phyloP scores from a whole-genome alignment of 2,797 vertebrate genomes.

The Semotilus atromaculatus region DNA sequence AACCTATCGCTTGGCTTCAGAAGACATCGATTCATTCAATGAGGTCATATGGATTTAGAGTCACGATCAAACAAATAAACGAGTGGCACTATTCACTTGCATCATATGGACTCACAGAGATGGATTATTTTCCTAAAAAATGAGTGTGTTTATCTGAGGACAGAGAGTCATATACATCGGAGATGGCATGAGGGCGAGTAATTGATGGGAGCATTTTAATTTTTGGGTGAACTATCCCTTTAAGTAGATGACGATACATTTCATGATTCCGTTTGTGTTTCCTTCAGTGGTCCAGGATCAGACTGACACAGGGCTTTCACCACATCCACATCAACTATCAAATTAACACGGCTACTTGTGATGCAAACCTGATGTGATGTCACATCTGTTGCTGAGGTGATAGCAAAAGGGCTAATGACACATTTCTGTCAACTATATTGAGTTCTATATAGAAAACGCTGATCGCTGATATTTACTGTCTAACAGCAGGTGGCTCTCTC shows the following conservation, averaged over 20 bases:
- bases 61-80: no score
- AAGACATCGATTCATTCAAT: neutral
- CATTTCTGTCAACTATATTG: conserved; percentile 14
- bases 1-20: neutral
- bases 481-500: conserved; percentile 70
- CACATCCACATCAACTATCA: conserved; percentile 6
- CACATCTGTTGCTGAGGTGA: conserved; percentile 29
- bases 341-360: conserved; percentile 5
- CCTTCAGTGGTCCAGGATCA: neutral
- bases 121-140: neutral
- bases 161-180: neutral
- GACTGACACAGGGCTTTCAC: conserved; percentile 14
- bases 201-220: neutral
- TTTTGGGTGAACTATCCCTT: neutral
- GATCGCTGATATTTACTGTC: conserved; percentile 47
- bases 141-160: neutral
- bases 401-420: conserved; percentile 57
- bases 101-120: neutral
- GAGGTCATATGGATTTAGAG: no score
- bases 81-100: neutral
- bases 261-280: neutral
- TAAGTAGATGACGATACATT: neutral
- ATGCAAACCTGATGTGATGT: conserved; percentile 43
- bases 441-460: neutral
- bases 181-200: neutral